These are phyloP conservation scores for Dicyrtoma fusca DNA, from an alignment of 2,888 invertebrate genomes.

Conservation along the genomic window DNA sequence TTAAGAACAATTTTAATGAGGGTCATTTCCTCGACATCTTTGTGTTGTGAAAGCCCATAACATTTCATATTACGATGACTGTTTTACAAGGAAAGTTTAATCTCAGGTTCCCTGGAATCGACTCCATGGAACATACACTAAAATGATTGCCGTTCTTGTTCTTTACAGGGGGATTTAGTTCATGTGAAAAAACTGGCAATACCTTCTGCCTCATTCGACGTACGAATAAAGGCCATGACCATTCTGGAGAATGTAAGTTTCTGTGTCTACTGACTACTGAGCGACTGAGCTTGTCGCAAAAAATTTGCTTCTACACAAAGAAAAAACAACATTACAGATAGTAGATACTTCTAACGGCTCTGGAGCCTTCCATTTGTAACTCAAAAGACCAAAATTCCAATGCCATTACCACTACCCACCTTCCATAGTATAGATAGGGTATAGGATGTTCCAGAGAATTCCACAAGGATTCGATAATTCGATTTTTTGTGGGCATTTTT, in stretches of 20 bases:
- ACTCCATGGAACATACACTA: not conserved
- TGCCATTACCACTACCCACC: too few relatives aligned
- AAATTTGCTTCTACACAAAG: too few relatives aligned
- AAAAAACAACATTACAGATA: too few relatives aligned
- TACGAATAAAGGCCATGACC: constrained; percentile 80
- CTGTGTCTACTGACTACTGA: too few relatives aligned
- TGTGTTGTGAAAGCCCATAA: constrained; percentile 6
- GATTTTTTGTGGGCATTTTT: too few relatives aligned
- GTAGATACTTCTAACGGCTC: too few relatives aligned
- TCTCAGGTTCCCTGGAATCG: not conserved
- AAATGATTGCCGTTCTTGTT: not conserved
- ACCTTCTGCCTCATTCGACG: constrained; percentile 67
- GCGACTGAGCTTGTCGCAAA: too few relatives aligned
- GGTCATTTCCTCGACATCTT: not conserved
- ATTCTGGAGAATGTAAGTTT: constrained; percentile 68
- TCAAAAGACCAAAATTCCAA: too few relatives aligned
- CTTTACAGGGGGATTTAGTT: constrained; percentile 80
- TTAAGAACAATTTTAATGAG: constrained; percentile 25
- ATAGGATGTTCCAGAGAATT: too few relatives aligned
- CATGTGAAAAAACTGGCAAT: constrained; percentile 78
- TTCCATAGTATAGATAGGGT: too few relatives aligned
- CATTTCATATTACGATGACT: not conserved
- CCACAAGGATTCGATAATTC: too few relatives aligned
- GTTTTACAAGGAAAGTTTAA: not conserved
- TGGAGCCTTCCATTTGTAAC: too few relatives aligned